Percentiles rank a stretch among this genome's conserved stretches.
Conservation (phyloP, 2,888 invertebrate genomes). For the Deilephila porcellus region DNA sequence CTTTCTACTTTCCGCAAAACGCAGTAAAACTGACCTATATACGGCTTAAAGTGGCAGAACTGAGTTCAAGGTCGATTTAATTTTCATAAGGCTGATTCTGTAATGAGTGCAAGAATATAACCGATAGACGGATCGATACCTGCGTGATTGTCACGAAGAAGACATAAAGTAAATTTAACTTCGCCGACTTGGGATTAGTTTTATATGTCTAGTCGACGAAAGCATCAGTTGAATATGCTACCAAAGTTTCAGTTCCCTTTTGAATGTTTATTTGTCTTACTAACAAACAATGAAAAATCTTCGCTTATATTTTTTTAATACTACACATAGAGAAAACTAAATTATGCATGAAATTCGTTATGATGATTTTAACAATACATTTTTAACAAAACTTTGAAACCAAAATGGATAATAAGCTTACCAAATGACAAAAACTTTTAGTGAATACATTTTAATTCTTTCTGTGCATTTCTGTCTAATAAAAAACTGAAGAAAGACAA, state of each 20-base stretch:
- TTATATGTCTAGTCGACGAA: conserved; percentile 41
- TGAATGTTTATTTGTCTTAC: conserved; percentile 44
- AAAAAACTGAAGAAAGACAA: not conserved
- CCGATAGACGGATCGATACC: conserved; percentile 39
- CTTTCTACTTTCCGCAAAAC: conserved; percentile 11
- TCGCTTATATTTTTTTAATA: too few species aligned
- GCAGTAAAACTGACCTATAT: conserved; percentile 20
- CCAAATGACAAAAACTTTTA: not conserved
- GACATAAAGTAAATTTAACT: conserved; percentile 42
- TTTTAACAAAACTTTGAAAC: not conserved
- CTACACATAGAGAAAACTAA: too few species aligned
- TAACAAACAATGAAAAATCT: not conserved
- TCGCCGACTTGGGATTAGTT: conserved; percentile 48
- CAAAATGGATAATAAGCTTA: not conserved
- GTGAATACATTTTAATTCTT: not conserved
- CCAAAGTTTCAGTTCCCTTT: conserved; percentile 43
- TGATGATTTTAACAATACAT: not conserved
- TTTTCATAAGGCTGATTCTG: conserved; percentile 39
- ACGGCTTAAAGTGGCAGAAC: not conserved
- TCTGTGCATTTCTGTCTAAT: not conserved
- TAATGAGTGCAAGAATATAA: conserved; percentile 34
- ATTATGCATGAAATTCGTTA: too few species aligned
- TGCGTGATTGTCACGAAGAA: conserved; percentile 45
- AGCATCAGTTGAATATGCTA: conserved; percentile 39
- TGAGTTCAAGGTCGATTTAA: conserved; percentile 45